phyloP scores from a whole-genome alignment of 2,113 vertebrate genomes.

The Naja naja region DNA sequence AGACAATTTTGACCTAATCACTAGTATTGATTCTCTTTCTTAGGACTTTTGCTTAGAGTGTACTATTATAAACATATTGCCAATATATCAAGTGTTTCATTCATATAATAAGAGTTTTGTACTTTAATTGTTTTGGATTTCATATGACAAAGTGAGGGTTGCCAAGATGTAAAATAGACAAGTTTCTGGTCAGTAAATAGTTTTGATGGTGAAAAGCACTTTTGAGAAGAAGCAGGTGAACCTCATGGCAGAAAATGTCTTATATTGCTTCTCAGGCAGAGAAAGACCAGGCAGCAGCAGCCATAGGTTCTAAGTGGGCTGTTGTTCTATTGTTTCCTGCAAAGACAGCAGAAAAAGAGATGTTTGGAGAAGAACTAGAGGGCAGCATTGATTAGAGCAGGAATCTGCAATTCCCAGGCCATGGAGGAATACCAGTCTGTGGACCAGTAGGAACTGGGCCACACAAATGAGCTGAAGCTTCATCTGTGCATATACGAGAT shows the following conservation, averaged over 20 bases:
- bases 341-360: neutral
- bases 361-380: neutral
- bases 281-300: neutral
- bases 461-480: neutral
- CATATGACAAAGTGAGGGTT: too few species aligned
- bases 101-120: neutral
- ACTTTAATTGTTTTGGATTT: slow-evolving; percentile 4
- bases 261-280: neutral
- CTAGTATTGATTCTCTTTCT: slow-evolving; percentile 9
- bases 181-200: neutral
- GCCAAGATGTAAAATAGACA: neutral
- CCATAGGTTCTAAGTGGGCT: neutral
- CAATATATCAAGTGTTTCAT: neutral
- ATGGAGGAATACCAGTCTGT: too few species aligned
- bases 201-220: too few species aligned
- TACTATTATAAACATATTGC: slow-evolving; percentile 1
- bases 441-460: too few species aligned
- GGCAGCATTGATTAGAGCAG: neutral
- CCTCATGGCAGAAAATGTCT: neutral
- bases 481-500: neutral
- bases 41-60: neutral
- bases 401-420: too few species aligned
- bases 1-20: neutral
- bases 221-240: neutral
- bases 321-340: neutral